These are phyloP conservation scores for Lycodopsis pacificus DNA, from an alignment of 2,797 vertebrate genomes.

Conservation along the genomic window DNA sequence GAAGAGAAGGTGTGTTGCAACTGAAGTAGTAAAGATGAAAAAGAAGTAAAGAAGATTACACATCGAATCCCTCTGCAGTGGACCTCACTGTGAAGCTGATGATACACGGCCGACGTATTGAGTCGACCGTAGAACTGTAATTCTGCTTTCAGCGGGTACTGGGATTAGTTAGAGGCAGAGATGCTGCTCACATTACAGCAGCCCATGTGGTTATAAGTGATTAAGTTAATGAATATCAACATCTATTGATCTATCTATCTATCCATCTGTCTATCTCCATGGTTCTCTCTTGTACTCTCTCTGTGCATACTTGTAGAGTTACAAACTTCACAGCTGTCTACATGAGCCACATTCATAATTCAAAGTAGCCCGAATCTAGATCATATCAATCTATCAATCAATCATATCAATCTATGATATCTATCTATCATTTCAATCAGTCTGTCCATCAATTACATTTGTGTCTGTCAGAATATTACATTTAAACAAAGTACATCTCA, in stretches of 20 bases:
- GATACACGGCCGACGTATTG: slow-evolving; percentile 52
- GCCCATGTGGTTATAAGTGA: slow-evolving; percentile 15
- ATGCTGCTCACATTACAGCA: slow-evolving; percentile 26
- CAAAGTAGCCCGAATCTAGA: slow-evolving; percentile 17
- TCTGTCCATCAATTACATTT: background rate
- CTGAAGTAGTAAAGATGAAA: slow-evolving; percentile 28
- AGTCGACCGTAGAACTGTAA: slow-evolving; percentile 50
- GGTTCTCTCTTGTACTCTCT: background rate
- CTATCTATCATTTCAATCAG: background rate
- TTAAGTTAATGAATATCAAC: slow-evolving; percentile 3
- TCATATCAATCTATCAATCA: slow-evolving; percentile 14
- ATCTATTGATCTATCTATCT: background rate
- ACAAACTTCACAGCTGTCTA: slow-evolving; percentile 32
- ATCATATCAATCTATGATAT: slow-evolving; percentile 3
- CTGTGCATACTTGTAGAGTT: background rate
- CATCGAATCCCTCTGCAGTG: slow-evolving; percentile 49
- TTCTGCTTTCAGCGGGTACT: slow-evolving; percentile 51
- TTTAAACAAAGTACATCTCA: slow-evolving; percentile 28
- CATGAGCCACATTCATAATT: slow-evolving; percentile 30
- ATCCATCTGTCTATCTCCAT: slow-evolving; percentile 11
- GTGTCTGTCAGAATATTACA: slow-evolving; percentile 13
- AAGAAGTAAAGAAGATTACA: slow-evolving; percentile 43
- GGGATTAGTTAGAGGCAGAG: slow-evolving; percentile 23
- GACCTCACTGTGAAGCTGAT: slow-evolving; percentile 57
- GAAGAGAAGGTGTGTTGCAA: background rate